These are phyloP conservation scores for Notodonta ziczac DNA, from an alignment of 2,888 invertebrate genomes.

Conservation along the genomic window DNA sequence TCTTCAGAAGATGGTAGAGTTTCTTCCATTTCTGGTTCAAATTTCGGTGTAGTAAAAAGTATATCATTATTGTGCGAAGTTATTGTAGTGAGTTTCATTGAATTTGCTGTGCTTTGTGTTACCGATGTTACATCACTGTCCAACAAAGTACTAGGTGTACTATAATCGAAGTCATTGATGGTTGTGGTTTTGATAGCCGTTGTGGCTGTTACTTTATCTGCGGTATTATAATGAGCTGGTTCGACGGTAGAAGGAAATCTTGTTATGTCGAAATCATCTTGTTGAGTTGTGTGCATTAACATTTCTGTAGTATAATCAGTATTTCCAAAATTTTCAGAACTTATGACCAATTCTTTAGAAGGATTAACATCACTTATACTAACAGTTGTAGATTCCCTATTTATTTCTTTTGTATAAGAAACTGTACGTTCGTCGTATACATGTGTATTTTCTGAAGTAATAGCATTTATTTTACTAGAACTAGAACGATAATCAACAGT, in stretches of 20 bases:
- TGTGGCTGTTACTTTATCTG: not conserved
- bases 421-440: not conserved
- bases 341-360: not conserved
- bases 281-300: not conserved
- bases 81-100: not conserved
- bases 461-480: not conserved
- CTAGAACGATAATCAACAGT: not conserved
- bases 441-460: not conserved
- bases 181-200: not conserved
- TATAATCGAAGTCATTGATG: not conserved
- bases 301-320: not conserved
- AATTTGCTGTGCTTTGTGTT: not conserved
- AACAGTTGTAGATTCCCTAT: not conserved
- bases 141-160: not conserved
- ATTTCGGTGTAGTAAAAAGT: not conserved
- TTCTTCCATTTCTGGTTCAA: not conserved
- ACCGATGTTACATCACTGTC: not conserved
- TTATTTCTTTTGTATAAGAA: not conserved
- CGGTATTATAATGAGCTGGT: not conserved
- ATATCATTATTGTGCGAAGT: not conserved
- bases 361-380: not conserved
- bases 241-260: not conserved
- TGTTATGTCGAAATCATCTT: not conserved
- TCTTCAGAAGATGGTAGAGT: not conserved
- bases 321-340: not conserved